A percentile compares a stretch with the other conserved stretches of the same genome.
phyloP scores from a whole-genome alignment of 2,888 invertebrate species.

The Scrobipalpa costella region DNA sequence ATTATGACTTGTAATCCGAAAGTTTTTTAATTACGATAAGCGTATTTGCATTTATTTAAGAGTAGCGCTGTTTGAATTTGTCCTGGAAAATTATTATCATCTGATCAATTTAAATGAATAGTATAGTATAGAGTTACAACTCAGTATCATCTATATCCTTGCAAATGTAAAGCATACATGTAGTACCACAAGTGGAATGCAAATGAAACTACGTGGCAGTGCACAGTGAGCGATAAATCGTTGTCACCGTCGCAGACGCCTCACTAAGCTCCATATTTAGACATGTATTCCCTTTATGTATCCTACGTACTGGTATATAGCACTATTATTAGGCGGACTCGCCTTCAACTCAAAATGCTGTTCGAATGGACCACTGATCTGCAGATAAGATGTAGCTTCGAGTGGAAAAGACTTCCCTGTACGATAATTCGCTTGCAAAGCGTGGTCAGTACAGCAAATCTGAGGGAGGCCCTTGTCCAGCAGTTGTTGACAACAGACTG shows the following conservation, averaged over 20 bases:
- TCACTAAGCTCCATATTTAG: constrained; percentile 47
- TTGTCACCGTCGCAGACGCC: constrained; percentile 41
- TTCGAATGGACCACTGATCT: background rate
- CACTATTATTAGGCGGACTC: constrained; percentile 2
- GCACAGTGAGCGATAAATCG: constrained; percentile 44
- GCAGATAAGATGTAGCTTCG: background rate
- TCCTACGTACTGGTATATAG: background rate
- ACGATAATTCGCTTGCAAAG: background rate
- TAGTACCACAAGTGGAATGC: constrained; percentile 41
- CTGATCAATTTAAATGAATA: too few relatives aligned
- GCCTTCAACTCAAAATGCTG: background rate
- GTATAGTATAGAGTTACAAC: too few relatives aligned
- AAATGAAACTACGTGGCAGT: constrained; percentile 40
- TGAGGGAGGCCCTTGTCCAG: too few relatives aligned
- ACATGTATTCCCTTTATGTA: constrained; percentile 24
- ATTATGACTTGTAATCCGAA: too few relatives aligned
- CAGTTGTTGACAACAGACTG: too few relatives aligned
- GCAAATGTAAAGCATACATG: too few relatives aligned
- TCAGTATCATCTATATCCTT: too few relatives aligned
- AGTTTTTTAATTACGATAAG: too few relatives aligned
- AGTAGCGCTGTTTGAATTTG: too few relatives aligned
- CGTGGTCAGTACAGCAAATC: too few relatives aligned
- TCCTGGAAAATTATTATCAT: too few relatives aligned
- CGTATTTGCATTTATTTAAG: too few relatives aligned
- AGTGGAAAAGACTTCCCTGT: background rate